Evolutionary conservation across 2,888 invertebrate genomes (phyloP).

Genomic region (Polydrusus cervinus): DNA sequence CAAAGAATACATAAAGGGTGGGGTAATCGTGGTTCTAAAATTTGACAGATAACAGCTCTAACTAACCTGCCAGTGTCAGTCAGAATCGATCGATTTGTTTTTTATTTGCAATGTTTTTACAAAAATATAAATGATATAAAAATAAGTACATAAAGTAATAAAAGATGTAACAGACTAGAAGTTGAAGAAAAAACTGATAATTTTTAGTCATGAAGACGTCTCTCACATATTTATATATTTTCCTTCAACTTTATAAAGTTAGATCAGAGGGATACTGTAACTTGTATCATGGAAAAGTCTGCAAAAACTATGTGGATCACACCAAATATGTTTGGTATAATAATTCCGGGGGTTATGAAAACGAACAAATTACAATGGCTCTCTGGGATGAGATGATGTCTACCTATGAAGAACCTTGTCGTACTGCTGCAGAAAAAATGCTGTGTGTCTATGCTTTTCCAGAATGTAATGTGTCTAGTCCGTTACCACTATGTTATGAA

Average conservation of each 20-base stretch:
- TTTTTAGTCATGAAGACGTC: constrained; percentile 40
- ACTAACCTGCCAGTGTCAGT: background rate
- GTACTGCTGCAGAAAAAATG: constrained; percentile 90
- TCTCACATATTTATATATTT: constrained; percentile 24
- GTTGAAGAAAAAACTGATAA: background rate
- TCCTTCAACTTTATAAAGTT: constrained; percentile 22
- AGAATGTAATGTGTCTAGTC: constrained; percentile 77
- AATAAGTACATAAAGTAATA: background rate
- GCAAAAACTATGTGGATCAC: constrained; percentile 72
- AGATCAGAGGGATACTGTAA: constrained; percentile 82
- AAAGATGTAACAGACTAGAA: background rate
- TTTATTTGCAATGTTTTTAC: constrained; percentile 7
- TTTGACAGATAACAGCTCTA: background rate
- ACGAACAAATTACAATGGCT: constrained; percentile 88
- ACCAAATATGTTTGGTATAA: constrained; percentile 75
- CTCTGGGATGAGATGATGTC: constrained; percentile 88
- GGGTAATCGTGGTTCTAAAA: background rate
- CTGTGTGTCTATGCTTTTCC: constrained; percentile 95
- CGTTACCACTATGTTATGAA: constrained; percentile 91
- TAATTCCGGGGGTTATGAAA: constrained; percentile 82
- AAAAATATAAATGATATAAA: background rate
- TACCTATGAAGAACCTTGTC: constrained; percentile 88
- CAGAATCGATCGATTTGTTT: constrained; percentile 3
- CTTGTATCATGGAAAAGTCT: constrained; percentile 85
- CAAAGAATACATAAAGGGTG: background rate